Percentiles rank a stretch among this genome's conserved stretches.
These are phyloP conservation scores for Solenopsis invicta DNA, from an alignment of 1,140 invertebrate species.

Conservation along the genomic window DNA sequence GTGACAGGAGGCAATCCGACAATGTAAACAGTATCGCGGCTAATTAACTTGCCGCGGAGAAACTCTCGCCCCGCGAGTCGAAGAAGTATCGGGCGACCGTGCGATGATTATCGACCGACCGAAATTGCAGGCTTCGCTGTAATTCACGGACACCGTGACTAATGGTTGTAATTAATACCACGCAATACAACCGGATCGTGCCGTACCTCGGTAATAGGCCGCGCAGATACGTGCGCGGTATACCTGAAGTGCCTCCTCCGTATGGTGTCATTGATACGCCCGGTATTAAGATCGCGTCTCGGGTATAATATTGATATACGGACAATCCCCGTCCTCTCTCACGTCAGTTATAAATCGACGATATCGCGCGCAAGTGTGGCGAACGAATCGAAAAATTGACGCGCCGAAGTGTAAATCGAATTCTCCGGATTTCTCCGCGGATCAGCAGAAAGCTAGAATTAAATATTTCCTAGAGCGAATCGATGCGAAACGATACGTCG, in stretches of 20 bases:
- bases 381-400: background rate
- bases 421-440: background rate
- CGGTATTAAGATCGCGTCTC: conserved; percentile 53
- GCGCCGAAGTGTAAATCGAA: background rate
- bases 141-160: conserved; percentile 62
- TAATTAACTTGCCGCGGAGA: conserved; percentile 40
- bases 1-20: conserved; percentile 27
- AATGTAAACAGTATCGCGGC: conserved; percentile 52
- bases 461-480: background rate
- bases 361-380: too few relatives aligned
- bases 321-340: background rate
- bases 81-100: conserved; percentile 36
- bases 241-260: conserved; percentile 12
- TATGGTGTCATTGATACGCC: conserved; percentile 49
- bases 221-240: conserved; percentile 44
- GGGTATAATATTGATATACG: conserved; percentile 52
- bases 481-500: background rate
- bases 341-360: conserved; percentile 16
- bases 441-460: background rate
- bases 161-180: conserved; percentile 67
- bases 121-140: conserved; percentile 57
- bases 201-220: conserved; percentile 48
- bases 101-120: conserved; percentile 54
- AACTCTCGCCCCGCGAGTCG: conserved; percentile 45
- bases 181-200: conserved; percentile 48